Evolutionary conservation across 2,113 vertebrate species (phyloP), one percentile per base, ranked within the genome.

Genomic region (Dicrurus megarhynchus): DNA sequence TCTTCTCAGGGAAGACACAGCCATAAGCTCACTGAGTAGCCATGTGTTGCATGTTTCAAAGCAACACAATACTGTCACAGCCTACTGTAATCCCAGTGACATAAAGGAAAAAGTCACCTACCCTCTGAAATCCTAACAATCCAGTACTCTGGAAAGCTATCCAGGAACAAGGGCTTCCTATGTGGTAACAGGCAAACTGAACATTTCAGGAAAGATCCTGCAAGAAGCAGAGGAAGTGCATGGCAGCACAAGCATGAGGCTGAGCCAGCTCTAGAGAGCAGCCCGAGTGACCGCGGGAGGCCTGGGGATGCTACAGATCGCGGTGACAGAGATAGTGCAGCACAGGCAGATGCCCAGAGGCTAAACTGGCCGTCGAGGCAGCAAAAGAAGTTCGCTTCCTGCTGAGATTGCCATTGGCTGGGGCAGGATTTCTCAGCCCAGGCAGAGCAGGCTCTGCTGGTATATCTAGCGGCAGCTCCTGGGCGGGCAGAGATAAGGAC

Each of bases 331-430:
- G 37, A 20, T 2, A 57, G 74, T n/a, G 30, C 32, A 19, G 44
- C 75, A 18, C 55, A 3, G 2, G 55, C 53, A 17, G 52, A 82
- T 96, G 92, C 92, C 95, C 80, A 3, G 88, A 35, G 96, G 96
- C 85, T 76, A 94, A 92, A 71, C 16, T 1, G 56, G 69, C 79
- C 39, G 15, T 33, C 4, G 69, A 59, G 82, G 55, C 78, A 61
- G 57, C 59, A 22, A 7, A 27, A 92, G 86, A 50, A 67, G 52
- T 33, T 70, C 11, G 6, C 17, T 78, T 90, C 63, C 91, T 84
- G 50, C 90, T 16, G 30, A 7, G 56, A 6, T 81, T 33, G 39
- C 73, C 92, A 97, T 97, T 97, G 96, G 96, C 87, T 56, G 88
- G 41, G 12, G 69, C 41, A 49, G 69, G 14, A 1, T 81, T 39